Evolutionary conservation across 2,113 vertebrate genomes (phyloP).

Genomic region (Helogale parvula): DNA sequence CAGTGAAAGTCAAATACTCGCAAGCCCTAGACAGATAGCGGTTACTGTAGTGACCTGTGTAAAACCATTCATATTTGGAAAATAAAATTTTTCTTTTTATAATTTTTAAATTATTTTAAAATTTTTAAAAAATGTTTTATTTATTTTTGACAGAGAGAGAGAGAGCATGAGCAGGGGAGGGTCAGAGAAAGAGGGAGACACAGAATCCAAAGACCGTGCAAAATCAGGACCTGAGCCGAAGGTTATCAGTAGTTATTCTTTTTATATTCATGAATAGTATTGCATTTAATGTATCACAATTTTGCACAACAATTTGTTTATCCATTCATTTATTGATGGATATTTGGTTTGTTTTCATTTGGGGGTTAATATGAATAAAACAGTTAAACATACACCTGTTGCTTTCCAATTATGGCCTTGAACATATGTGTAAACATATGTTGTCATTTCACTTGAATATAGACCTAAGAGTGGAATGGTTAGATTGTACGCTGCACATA

Average conservation of each 20-base stretch:
- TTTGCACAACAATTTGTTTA: neutral
- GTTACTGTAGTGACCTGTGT: neutral
- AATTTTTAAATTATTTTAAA: too few species aligned
- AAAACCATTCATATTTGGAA: neutral
- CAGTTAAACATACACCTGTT: neutral
- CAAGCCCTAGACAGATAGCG: neutral
- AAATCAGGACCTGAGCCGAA: too few species aligned
- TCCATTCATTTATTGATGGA: neutral
- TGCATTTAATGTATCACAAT: neutral
- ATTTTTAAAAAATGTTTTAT: too few species aligned
- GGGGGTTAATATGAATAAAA: neutral
- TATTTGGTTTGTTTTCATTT: neutral
- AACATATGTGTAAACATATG: neutral
- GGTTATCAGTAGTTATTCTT: neutral
- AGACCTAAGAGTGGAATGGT: neutral
- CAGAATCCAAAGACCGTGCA: too few species aligned
- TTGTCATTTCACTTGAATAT: neutral
- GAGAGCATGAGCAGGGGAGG: too few species aligned
- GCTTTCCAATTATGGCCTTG: neutral
- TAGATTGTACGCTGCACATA: neutral
- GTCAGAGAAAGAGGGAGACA: too few species aligned
- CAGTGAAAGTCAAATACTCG: neutral
- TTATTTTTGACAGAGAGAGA: too few species aligned
- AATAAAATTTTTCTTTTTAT: neutral
- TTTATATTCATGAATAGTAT: neutral